Evolutionary conservation across 92 coral and sea anemone species (phyloP).

Genomic region (Isaurus tuberculatus): DNA sequence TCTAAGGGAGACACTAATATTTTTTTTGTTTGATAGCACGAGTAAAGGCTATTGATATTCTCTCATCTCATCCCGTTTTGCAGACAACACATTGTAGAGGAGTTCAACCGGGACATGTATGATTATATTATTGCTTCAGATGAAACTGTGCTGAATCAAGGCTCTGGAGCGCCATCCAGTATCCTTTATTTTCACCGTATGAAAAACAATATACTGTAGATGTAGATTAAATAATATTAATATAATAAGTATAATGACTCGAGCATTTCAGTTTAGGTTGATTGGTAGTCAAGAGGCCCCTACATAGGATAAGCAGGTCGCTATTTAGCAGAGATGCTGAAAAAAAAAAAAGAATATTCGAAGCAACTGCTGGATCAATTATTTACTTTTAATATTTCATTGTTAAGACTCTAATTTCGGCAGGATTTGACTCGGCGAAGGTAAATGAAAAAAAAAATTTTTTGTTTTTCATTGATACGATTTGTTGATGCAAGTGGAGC

Average conservation of each 20-base stretch:
- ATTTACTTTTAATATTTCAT: too few species aligned
- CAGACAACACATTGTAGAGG: constrained; percentile 95
- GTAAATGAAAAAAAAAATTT: background rate
- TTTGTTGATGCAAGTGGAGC: background rate
- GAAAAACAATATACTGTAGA: too few species aligned
- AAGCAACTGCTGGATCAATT: too few species aligned
- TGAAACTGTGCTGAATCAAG: constrained; percentile 80
- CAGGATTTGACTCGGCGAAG: background rate
- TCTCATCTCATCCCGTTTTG: background rate
- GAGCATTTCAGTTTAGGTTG: too few species aligned
- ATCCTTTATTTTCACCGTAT: constrained; percentile 66
- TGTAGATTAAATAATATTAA: too few species aligned
- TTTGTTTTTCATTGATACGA: background rate
- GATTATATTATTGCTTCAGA: constrained; percentile 98
- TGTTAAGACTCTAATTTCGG: too few species aligned
- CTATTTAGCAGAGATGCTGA: too few species aligned
- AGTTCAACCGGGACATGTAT: constrained; percentile 94
- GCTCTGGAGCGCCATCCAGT: constrained; percentile 58
- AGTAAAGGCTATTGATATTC: background rate
- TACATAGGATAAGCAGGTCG: too few species aligned
- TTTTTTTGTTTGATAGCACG: background rate
- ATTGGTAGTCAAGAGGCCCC: too few species aligned
- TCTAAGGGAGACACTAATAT: background rate
- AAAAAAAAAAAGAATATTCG: too few species aligned
- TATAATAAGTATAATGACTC: too few species aligned